Percentiles rank a stretch among this genome's conserved stretches.
These are phyloP conservation scores for Triplophysa yarkandensis DNA, from an alignment of 2,797 vertebrate genomes.

Conservation along the genomic window DNA sequence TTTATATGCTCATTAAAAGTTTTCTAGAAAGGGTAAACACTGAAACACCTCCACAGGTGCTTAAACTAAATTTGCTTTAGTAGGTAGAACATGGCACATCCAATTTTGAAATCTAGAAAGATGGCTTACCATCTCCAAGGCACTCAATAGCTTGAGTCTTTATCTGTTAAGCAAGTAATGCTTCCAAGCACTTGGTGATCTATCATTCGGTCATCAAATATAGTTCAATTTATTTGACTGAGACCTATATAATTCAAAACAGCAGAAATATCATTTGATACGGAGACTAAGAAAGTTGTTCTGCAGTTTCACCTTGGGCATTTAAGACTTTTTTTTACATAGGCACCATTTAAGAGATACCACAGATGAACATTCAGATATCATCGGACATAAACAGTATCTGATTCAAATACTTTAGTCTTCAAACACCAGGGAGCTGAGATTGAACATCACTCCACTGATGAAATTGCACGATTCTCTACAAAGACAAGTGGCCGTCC, in stretches of 20 bases:
- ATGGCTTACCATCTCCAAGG: constrained; percentile 61
- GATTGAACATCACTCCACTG: constrained; percentile 39
- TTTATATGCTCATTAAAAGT: constrained; percentile 29
- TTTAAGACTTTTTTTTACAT: constrained; percentile 12
- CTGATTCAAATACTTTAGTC: constrained; percentile 48
- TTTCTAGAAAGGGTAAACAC: constrained; percentile 12
- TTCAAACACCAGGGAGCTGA: constrained; percentile 39
- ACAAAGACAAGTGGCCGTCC: constrained; percentile 55
- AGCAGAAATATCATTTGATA: constrained; percentile 2
- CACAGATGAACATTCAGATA: constrained; percentile 55
- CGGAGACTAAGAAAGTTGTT: background rate
- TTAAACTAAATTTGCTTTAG: constrained; percentile 21
- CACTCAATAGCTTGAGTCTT: constrained; percentile 57
- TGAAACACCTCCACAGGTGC: constrained; percentile 39
- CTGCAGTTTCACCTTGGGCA: constrained; percentile 25
- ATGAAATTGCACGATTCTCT: constrained; percentile 54
- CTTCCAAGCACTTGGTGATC: constrained; percentile 50
- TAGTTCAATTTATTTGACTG: constrained; percentile 5
- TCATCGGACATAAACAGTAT: constrained; percentile 36
- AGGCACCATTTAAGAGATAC: constrained; percentile 60
- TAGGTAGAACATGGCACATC: constrained; percentile 52
- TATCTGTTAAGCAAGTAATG: constrained; percentile 38
- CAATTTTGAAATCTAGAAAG: constrained; percentile 48
- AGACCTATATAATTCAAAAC: constrained; percentile 10
- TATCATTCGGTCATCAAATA: constrained; percentile 40